Base-by-base conservation (phyloP, 92 coral and sea anemone genomes). In the Phenganax stokvisi region DNA sequence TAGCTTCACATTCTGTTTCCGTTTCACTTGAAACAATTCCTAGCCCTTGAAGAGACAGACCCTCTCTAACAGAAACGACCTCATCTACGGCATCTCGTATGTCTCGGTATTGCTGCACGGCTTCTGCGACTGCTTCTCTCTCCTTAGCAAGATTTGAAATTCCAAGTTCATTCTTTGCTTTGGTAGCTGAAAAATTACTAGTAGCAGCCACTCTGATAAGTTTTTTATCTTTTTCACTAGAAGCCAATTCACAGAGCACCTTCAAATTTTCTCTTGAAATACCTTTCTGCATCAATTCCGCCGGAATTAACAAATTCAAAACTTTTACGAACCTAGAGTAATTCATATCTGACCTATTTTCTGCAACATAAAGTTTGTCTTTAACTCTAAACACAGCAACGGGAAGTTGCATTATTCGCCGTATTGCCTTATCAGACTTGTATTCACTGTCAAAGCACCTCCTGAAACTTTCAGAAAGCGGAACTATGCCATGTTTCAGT, bases 131-230 rank as follows among this genome's bases (percentile, higher is more conserved):
- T 70, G 59, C 61, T 29, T 65, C 74, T 63, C 88, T 85, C 54
- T 71, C 88, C 52, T 83, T 83, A 28, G 12, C 54, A 10, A 85
- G 76, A 86, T 89, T 82, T 83, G 89, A 80, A 56, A 86, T 86
- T 28, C 89, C 92, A 83, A 60, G 65, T 54, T 44, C 58, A 15
- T 44, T 44, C 65, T 80, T 89, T 64, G 91, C 89, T 6, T 66
- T 44, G 63, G 72, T 75, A 15, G 85, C 61, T 17, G 87, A 82
- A 51, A 82, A 44, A 12, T 71, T 47, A n/a, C 67, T 44, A n/a
- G 85, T 51, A 63, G 85, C 87, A 28, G 91, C 91, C 37, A 71
- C 70, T 54, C 75, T 66, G 53, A 89, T 89, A 9, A 85, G 89
- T 62, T 58, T 73, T 71, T 81, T 86, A 80, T 89, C 91, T 68